Evolutionary conservation across 2,888 invertebrate species (phyloP).

Genomic region (Dolichomitus sp.): DNA sequence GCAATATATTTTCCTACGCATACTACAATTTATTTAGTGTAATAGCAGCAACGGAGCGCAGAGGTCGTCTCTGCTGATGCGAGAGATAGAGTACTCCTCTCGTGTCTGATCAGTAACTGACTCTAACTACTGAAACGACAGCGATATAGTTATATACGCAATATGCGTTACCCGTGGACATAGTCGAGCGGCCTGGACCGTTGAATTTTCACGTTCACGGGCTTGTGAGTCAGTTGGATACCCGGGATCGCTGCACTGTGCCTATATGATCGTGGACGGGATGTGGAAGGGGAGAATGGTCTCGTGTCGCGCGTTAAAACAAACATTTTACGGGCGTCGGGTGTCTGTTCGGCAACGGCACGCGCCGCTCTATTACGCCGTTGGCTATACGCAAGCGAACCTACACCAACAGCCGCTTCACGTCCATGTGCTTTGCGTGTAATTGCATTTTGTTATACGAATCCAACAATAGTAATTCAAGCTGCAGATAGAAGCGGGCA

Average conservation of each 20-base stretch:
- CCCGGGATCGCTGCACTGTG: conserved; percentile 21
- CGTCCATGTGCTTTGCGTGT: conserved; percentile 39
- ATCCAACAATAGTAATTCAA: conserved; percentile 63
- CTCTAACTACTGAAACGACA: conserved; percentile 48
- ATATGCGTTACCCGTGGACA: conserved; percentile 4
- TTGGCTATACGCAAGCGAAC: conserved; percentile 30
- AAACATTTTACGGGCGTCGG: conserved; percentile 71
- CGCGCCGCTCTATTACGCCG: conserved; percentile 36
- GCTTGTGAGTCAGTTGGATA: conserved; percentile 31
- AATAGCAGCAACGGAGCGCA: conserved; percentile 8
- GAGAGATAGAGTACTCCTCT: conserved; percentile 27
- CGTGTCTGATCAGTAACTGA: conserved; percentile 32
- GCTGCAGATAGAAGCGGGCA: conserved; percentile 22
- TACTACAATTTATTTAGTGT: conserved; percentile 29
- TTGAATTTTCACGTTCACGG: conserved; percentile 50
- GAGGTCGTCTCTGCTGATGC: conserved; percentile 17
- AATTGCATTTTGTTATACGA: conserved; percentile 65
- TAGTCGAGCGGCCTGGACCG: conserved; percentile 2
- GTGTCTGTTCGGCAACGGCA: conserved; percentile 57
- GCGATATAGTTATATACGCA: conserved; percentile 8
- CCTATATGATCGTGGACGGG: conserved; percentile 41
- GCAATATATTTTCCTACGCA: conserved; percentile 14
- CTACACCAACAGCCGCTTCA: conserved; percentile 30
- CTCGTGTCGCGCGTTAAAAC: conserved; percentile 71
- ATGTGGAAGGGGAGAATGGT: conserved; percentile 53